Evolutionary conservation across 2,113 vertebrate species (phyloP), one percentile per base, ranked within the genome.

Genomic region (Bungarus multicinctus): DNA sequence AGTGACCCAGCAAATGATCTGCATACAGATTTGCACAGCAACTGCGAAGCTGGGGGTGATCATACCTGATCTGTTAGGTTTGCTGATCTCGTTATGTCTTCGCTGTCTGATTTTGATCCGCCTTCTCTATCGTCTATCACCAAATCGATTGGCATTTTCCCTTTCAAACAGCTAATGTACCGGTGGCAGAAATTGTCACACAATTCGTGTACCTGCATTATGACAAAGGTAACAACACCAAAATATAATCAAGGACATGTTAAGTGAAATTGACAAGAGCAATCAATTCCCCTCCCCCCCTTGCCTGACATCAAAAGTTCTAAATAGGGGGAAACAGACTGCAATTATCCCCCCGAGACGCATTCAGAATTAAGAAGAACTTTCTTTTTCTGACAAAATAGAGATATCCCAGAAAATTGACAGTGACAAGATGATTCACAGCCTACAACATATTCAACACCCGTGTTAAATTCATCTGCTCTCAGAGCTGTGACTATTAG

Each of bases 131-230:
- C 99, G 97, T 99, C 99, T 98, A 99, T 99, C 97, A 99, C 99
- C 99, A 99, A 97, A 98, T 99, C 99, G 97, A 99, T 99, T 98
- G 99, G 99, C 99, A 99, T 99, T 98, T 99, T 99, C 96, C 99
- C 99, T 98, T 99, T 99, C 98, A 99, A 98, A 98, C 99, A 99
- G 98, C 99, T 99, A 98, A 99, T 99, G 98, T 99, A 99, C 98
- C 99, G 99, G 98, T 99, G 99, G 98, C 99, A 99, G 98, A 99
- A 99, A 98, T 99, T 99, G 99, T 99, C 99, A 98, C 99, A 99
- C 97, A 99, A 98, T 98, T 99, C 99, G 98, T 99, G 99, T 96
- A 99, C 99, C 99, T 99, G 96, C 92, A 93, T 97, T 96, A 96
- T 91, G 95, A 96, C 92, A 92, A 95, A 95, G 95, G 96, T 95